Percentiles rank a stretch among this genome's conserved stretches.
phyloP scores from a whole-genome alignment of 1,140 invertebrate genomes.

The Nomia melanderi region DNA sequence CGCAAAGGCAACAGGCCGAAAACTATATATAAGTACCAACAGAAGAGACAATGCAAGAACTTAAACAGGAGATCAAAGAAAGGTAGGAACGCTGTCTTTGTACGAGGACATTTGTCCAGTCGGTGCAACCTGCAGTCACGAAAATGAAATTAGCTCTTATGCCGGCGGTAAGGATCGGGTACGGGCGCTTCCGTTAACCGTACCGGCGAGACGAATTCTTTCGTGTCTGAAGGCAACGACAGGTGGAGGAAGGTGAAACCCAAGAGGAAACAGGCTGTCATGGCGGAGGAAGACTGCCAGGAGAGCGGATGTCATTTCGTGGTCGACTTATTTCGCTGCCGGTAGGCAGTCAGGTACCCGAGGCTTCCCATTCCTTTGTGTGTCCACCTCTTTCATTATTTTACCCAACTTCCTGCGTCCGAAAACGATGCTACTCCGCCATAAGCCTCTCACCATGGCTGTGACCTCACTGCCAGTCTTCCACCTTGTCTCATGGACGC shows the following conservation, averaged over 20 bases:
- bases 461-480: background rate
- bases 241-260: conserved; percentile 63
- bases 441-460: conserved; percentile 7
- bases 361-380: conserved; percentile 72
- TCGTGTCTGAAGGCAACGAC: conserved; percentile 44
- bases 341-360: conserved; percentile 38
- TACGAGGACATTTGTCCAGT: background rate
- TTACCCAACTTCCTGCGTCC: conserved; percentile 62
- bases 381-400: conserved; percentile 71
- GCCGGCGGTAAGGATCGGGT: background rate
- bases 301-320: conserved; percentile 79
- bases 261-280: conserved; percentile 62
- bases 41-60: too few species aligned
- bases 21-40: too few species aligned
- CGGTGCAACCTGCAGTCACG: background rate
- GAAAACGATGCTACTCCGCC: conserved; percentile 46
- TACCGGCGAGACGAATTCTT: conserved; percentile 17
- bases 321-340: conserved; percentile 76
- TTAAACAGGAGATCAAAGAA: too few species aligned
- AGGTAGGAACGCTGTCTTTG: background rate
- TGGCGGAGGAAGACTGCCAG: conserved; percentile 48
- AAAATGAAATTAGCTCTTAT: background rate
- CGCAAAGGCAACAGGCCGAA: too few species aligned
- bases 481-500: background rate
- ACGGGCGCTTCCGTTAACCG: background rate